A percentile compares a stretch with the other conserved stretches of the same genome.
Conservation (phyloP, 2,113 vertebrate genomes). For the Pardalotus punctatus region DNA sequence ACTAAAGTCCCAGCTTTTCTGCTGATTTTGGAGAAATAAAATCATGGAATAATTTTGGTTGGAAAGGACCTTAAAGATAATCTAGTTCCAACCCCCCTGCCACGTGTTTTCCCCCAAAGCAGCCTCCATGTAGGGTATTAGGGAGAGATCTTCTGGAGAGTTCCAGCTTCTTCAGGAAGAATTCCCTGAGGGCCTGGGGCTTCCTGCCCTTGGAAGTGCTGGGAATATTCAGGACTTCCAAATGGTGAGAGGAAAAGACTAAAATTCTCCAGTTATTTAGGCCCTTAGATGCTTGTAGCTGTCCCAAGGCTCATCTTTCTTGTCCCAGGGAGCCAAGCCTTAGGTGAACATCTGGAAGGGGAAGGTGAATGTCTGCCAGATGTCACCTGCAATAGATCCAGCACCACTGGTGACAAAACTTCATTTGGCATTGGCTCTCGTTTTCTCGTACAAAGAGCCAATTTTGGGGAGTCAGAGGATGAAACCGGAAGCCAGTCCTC, state of each 20-base stretch:
- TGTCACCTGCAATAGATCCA: neutral
- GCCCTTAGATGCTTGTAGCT: neutral
- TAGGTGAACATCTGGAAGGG: neutral
- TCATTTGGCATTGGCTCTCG: neutral
- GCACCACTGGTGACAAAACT: neutral
- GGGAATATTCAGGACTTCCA: neutral
- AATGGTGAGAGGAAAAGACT: neutral
- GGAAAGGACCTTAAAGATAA: neutral
- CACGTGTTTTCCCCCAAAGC: neutral
- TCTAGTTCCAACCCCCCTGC: neutral
- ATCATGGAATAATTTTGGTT: neutral
- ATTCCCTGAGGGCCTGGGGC: neutral
- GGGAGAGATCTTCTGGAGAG: neutral
- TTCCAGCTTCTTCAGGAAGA: neutral
- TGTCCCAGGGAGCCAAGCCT: neutral
- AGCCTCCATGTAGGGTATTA: fast-evolving
- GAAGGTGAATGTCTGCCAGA: neutral
- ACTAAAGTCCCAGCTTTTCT: neutral
- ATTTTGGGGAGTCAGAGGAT: neutral
- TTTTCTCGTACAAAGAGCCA: neutral
- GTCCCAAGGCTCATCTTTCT: neutral
- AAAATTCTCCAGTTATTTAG: neutral
- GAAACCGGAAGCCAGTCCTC: neutral
- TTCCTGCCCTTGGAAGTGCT: neutral
- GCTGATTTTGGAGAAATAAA: neutral